Base-by-base conservation (phyloP, 2,113 vertebrate genomes). In the Chroicocephalus ridibundus region DNA sequence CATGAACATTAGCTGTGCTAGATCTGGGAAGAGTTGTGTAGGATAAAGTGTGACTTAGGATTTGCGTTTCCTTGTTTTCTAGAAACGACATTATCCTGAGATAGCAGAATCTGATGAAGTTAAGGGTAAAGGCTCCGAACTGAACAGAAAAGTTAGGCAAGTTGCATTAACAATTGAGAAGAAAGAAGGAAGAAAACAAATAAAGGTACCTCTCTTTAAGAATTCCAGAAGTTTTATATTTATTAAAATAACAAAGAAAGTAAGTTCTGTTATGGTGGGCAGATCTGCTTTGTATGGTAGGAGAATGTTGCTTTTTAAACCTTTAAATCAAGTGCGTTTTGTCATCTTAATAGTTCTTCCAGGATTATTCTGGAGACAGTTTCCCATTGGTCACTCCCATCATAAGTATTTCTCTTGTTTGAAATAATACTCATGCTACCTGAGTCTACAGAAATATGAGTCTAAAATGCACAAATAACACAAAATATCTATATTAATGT, bases 141-240 rank as follows among this genome's bases (percentile, higher is more conserved):
- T 96, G 58, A 96, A 93, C 47, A 93, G 57, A 60, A 97, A 36
- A 81, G n/a, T 97, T 77, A 95, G 65, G 46, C 77, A 94, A 94
- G n/a, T 96, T 88, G 97, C 95, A 86, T 78, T 89, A 90, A 81
- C 69, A 79, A 89, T 97, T 93, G 97, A 97, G 88, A 93, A 90
- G 83, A 87, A 91, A 61, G 96, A 97, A 91, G 94, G 97, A 93
- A 97, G 97, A 82, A 96, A 96, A 94, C 76, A 94, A 94, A 80
- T 96, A 84, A 93, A 94, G 97, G 97, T 96, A 95, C 6, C 6
- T 72, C 83, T 81, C 38, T 70, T 29, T 75, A 82, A 92, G 19
- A 92, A 68, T 81, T 74, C 24, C 32, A 66, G 36, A 52, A 58
- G 17, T 14, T 71, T 74, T 69, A 3, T 61, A 55, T 65, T 85